phyloP scores from a whole-genome alignment of 2,797 vertebrate genomes.

The Anas capensis region DNA sequence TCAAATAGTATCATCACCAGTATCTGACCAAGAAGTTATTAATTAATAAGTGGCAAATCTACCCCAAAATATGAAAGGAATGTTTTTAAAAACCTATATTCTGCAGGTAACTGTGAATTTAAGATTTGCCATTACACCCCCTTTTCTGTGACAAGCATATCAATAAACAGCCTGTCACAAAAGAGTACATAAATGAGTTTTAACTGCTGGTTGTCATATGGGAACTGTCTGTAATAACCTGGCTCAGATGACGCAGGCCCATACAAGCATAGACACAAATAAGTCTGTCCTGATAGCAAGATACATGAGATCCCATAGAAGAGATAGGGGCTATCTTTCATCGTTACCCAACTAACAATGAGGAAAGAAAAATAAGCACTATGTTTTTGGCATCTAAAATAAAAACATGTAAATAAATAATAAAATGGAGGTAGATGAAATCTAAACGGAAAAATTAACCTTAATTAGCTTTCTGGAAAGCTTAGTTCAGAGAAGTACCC shows the following conservation, averaged over 20 bases:
- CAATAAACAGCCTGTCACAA: neutral
- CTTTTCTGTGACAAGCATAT: neutral
- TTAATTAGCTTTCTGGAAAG: neutral
- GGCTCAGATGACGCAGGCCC: neutral
- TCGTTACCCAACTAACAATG: neutral
- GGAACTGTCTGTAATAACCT: neutral
- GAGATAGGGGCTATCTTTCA: neutral
- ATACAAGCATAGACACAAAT: neutral
- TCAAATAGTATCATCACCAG: neutral
- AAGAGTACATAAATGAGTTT: neutral
- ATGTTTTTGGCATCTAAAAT: neutral
- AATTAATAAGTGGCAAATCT: neutral
- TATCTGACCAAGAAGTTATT: neutral
- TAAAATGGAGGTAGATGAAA: neutral
- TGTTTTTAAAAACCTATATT: neutral
- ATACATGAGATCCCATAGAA: neutral
- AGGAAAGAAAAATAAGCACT: neutral
- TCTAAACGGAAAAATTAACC: neutral
- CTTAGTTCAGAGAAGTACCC: accelerated
- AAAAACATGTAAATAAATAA: neutral
- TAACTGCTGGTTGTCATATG: neutral
- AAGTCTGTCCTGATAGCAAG: too few relatives aligned
- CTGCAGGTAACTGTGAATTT: neutral
- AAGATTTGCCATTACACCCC: neutral
- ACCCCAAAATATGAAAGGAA: neutral